Evolutionary conservation across 2,797 vertebrate genomes (phyloP).

Genomic region (Molossus alvarezi): DNA sequence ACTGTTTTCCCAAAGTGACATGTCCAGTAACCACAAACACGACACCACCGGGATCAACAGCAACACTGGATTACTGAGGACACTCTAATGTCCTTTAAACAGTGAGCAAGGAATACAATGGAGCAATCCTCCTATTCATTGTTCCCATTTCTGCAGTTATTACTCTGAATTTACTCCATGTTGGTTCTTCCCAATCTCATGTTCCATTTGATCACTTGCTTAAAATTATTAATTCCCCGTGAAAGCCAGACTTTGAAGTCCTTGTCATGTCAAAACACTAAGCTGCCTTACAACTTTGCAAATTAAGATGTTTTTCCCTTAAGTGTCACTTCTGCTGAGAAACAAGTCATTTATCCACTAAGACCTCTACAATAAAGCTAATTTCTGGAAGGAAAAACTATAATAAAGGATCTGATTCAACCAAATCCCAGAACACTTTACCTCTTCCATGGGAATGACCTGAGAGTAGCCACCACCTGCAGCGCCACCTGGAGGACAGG

Average conservation of each 20-base stretch:
- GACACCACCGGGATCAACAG: not conserved
- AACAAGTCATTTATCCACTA: constrained; percentile 35
- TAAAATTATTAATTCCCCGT: constrained; percentile 24
- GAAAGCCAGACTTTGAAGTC: constrained; percentile 36
- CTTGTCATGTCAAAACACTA: constrained; percentile 37
- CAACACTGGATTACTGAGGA: not conserved
- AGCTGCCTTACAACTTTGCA: constrained; percentile 46
- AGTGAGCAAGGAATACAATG: not conserved
- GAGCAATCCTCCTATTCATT: not conserved
- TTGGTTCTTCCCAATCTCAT: not conserved
- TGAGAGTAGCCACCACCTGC: constrained; percentile 99
- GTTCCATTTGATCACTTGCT: not conserved
- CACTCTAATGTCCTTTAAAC: not conserved
- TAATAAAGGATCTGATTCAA: not conserved
- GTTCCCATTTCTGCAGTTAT: not conserved
- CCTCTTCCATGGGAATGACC: constrained; percentile 99
- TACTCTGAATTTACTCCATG: not conserved
- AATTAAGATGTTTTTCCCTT: not conserved
- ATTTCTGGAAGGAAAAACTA: constrained; percentile 21
- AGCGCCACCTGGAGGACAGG: constrained; percentile 94
- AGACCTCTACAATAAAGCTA: not conserved
- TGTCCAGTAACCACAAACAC: not conserved
- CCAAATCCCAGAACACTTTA: constrained; percentile 86
- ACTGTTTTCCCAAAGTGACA: not conserved
- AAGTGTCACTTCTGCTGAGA: not conserved